phyloP scores from a whole-genome alignment of 1,140 invertebrate species.

The Drosophila dunni region DNA sequence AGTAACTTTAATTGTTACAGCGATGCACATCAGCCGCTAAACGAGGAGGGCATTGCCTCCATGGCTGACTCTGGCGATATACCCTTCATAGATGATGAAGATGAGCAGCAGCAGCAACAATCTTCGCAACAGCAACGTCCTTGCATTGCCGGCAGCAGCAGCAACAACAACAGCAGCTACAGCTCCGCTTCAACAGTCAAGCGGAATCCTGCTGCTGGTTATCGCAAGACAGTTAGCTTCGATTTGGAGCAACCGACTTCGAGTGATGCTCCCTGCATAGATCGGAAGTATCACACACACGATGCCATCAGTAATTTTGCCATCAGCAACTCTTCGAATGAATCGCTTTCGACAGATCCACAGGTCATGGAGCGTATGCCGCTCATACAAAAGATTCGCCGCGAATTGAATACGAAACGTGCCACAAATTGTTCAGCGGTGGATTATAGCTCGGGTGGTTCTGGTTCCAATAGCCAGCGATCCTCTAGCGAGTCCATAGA shows the following conservation, averaged over 20 bases:
- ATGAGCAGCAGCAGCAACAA: conserved; percentile 59
- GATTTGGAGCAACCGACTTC: conserved; percentile 70
- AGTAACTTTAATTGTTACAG: conserved; percentile 68
- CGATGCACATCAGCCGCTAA: conserved; percentile 80
- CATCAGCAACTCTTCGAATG: conserved; percentile 54
- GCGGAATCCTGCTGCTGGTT: conserved; percentile 53
- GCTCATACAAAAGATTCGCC: conserved; percentile 75
- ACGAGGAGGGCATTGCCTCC: conserved; percentile 81
- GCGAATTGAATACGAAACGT: conserved; percentile 76
- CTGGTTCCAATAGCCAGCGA: conserved; percentile 77
- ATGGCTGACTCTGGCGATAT: conserved; percentile 77
- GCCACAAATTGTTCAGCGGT: conserved; percentile 63
- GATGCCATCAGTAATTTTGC: conserved; percentile 76
- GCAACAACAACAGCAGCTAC: conserved; percentile 10
- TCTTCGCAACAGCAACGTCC: conserved; percentile 36
- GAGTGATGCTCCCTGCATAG: conserved; percentile 48
- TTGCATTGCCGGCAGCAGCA: conserved; percentile 41
- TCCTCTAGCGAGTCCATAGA: conserved; percentile 80
- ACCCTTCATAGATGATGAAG: conserved; percentile 83
- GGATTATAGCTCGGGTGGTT: conserved; percentile 69
- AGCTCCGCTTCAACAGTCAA: conserved; percentile 36
- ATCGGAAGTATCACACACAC: conserved; percentile 79
- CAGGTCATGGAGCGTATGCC: conserved; percentile 60
- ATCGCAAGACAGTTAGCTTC: conserved; percentile 83
- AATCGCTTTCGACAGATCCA: conserved; percentile 56